phyloP scores from a whole-genome alignment of 2,113 vertebrate genomes.

The Amblyopsis rosae region DNA sequence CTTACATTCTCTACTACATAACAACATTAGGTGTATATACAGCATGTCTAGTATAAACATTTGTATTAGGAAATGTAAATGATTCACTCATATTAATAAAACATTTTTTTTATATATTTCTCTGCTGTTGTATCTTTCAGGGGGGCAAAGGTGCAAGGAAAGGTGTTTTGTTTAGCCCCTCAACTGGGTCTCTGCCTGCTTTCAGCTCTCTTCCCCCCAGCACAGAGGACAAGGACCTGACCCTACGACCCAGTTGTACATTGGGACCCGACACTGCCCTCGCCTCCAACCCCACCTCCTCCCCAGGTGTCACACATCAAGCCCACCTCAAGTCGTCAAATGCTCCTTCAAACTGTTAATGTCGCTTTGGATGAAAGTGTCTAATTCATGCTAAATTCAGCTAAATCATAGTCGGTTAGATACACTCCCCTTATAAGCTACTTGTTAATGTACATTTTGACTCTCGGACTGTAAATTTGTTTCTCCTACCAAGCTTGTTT shows the following conservation, averaged over 20 bases:
- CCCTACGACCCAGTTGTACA: conserved; percentile 60
- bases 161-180: conserved; percentile 56
- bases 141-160: conserved; percentile 49
- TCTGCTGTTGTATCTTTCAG: conserved; percentile 30
- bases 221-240: conserved; percentile 55
- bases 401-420: no score
- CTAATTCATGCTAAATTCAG: no score
- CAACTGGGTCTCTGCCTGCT: conserved; percentile 71
- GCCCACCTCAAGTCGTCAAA: not conserved
- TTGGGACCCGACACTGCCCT: conserved; percentile 54
- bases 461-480: no score
- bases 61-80: no score
- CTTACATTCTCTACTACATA: not conserved
- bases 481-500: no score
- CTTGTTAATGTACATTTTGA: no score
- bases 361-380: no score
- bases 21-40: no score
- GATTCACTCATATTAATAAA: no score
- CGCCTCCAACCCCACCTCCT: conserved; percentile 28
- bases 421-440: no score
- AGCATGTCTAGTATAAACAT: no score
- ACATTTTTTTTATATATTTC: not conserved
- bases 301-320: conserved; percentile 37
- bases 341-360: no score
- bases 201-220: conserved; percentile 50